Evolutionary conservation across 1,140 invertebrate genomes (phyloP), one percentile per base, ranked within the genome.

Genomic region (Leptonema lineaticorne): DNA sequence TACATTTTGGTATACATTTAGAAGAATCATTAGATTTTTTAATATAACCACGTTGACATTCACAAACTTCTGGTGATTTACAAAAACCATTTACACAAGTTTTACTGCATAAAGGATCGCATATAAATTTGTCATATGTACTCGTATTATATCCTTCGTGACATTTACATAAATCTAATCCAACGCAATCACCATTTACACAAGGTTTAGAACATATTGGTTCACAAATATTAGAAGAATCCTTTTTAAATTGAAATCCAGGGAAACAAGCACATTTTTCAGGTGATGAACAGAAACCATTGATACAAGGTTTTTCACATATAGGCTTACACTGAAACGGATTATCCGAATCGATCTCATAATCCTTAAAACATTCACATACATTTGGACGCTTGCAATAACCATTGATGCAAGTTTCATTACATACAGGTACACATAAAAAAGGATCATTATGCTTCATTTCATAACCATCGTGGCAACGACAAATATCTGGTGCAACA

Each of bases 21-120:
- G n/a, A 50, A 3, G 24, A 3, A 29, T 48, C 11, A 5, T 27
- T 46, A 2, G 24, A 81, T 29, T 77, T 73, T 1, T 79, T 78
- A 45, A 75, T 76, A 11, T 68, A 68, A 64, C 87, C 86, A 2
- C 78, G 75, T 50, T 78, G 79, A 72, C 87, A 89, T 3, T 75
- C 78, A 64, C 85, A 86, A 2, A 68, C 73, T 18, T 85, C 75
- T 2, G 84, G 84, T 0, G 75, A 77, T 8, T 73, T 68, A 63
- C 85, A 86, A 20, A 75, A 75, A 0, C 83, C 81, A 70, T 85
- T 81, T 0, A 71, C 68, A 33, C 84, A 85, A 14, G 71, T 71
- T 33, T 80, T 74, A 1, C 41, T 63, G 56, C 82, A 83, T 28
- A 78, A 70, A 0, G 82, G 81, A 29, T 76, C 74, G 62, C 81